phyloP scores from a whole-genome alignment of 2,888 invertebrate genomes.

The Opisthograptis luteolata region DNA sequence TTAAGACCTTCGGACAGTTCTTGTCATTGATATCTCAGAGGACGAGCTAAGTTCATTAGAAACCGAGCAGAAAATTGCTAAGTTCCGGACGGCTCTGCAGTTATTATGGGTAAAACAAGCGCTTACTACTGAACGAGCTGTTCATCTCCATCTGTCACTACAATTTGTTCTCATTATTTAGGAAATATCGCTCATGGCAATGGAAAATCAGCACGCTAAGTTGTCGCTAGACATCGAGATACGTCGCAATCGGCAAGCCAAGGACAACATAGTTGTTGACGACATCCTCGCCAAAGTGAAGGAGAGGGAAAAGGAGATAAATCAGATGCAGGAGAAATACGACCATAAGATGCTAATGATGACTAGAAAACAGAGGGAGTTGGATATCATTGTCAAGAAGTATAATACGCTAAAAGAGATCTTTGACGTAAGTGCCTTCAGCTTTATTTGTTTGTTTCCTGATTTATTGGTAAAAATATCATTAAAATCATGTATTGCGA shows the following conservation, averaged over 20 bases:
- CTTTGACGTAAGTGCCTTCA: slow-evolving; percentile 77
- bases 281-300: slow-evolving; percentile 57
- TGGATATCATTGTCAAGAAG: slow-evolving; percentile 70
- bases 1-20: too few relatives aligned
- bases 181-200: slow-evolving; percentile 81
- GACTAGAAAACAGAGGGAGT: slow-evolving; percentile 70
- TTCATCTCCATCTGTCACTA: too few relatives aligned
- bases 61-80: too few relatives aligned
- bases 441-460: too few relatives aligned
- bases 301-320: slow-evolving; percentile 65
- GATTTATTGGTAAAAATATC: too few relatives aligned
- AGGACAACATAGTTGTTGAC: slow-evolving; percentile 61
- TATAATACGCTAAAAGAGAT: slow-evolving; percentile 61
- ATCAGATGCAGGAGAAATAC: slow-evolving; percentile 60
- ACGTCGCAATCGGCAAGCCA: slow-evolving; percentile 67
- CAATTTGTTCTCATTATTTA: slow-evolving; percentile 38
- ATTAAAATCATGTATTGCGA: too few relatives aligned
- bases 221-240: slow-evolving; percentile 84
- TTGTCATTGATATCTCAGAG: too few relatives aligned
- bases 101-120: too few relatives aligned
- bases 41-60: too few relatives aligned
- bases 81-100: too few relatives aligned
- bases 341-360: slow-evolving; percentile 57
- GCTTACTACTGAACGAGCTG: too few relatives aligned
- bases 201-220: slow-evolving; percentile 85